A percentile compares a stretch with the other conserved stretches of the same genome.
phyloP scores from a whole-genome alignment of 1,140 invertebrate genomes.

The Drosophila sucinea region DNA sequence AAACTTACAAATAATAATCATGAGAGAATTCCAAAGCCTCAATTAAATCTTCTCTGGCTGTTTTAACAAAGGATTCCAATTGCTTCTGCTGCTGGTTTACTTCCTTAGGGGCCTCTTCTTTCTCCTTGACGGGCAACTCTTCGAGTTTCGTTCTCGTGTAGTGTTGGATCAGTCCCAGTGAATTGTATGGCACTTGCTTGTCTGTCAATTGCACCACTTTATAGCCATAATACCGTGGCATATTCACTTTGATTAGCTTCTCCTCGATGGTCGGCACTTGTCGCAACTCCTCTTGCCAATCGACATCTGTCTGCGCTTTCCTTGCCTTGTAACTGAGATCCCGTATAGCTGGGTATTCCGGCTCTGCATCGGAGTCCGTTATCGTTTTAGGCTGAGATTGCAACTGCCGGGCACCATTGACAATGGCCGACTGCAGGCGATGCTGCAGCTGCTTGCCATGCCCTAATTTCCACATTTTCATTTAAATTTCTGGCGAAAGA shows the following conservation, averaged over 20 bases:
- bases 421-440: not conserved
- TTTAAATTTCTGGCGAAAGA: not conserved
- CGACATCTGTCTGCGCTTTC: constrained; percentile 81
- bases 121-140: constrained; percentile 84
- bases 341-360: constrained; percentile 87
- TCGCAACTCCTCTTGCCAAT: constrained; percentile 86
- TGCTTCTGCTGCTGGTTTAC: not conserved
- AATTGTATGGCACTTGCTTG: constrained; percentile 86
- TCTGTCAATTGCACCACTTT: constrained; percentile 86
- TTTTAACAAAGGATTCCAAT: constrained; percentile 72
- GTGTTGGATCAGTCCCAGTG: constrained; percentile 87
- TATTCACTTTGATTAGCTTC: constrained; percentile 91
- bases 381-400: constrained; percentile 23
- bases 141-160: constrained; percentile 89
- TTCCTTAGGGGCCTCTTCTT: constrained; percentile 28
- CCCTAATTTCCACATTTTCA: constrained; percentile 5
- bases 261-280: constrained; percentile 89
- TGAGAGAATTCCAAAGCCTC: constrained; percentile 3
- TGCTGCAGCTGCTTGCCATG: constrained; percentile 4
- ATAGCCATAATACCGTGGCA: constrained; percentile 92
- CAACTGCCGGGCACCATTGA: not conserved
- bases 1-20: not conserved
- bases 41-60: constrained; percentile 23
- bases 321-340: constrained; percentile 84
- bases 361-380: constrained; percentile 46